These are phyloP conservation scores for Diglossa cyanea DNA, from an alignment of 2,797 vertebrate species.

Conservation along the genomic window DNA sequence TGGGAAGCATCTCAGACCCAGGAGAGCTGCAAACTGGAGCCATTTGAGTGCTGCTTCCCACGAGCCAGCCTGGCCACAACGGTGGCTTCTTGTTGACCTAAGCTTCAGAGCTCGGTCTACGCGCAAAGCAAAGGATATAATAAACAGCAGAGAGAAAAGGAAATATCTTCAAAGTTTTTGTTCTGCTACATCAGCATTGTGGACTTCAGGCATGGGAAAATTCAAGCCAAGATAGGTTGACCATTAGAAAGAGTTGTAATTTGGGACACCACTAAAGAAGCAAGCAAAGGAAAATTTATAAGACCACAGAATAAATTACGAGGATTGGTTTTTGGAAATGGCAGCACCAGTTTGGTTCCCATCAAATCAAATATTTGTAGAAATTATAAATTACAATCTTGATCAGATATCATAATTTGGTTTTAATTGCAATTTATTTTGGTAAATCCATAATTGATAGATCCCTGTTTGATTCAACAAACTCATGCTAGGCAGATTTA, in stretches of 20 bases:
- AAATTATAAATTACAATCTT: background rate
- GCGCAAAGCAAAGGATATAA: constrained; percentile 40
- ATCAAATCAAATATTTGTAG: constrained; percentile 30
- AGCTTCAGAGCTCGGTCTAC: background rate
- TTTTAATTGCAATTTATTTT: background rate
- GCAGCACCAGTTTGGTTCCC: constrained; percentile 12
- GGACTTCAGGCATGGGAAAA: constrained; percentile 42
- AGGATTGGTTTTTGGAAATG: background rate
- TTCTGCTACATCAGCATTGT: constrained; percentile 62
- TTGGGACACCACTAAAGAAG: constrained; percentile 53
- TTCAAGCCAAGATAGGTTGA: constrained; percentile 30
- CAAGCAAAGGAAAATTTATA: constrained; percentile 32
- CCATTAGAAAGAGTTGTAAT: constrained; percentile 22
- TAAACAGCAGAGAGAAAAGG: constrained; percentile 40
- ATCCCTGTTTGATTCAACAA: background rate
- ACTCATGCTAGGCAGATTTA: background rate
- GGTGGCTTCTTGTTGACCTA: constrained; percentile 47
- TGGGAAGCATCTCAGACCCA: constrained; percentile 20
- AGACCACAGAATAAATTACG: constrained; percentile 26
- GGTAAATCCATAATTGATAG: background rate
- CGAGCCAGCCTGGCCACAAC: background rate
- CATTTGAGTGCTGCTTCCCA: constrained; percentile 34
- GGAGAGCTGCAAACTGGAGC: background rate
- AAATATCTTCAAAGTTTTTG: constrained; percentile 46
- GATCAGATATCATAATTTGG: background rate